Base-by-base conservation (phyloP, 2,113 vertebrate genomes). In the Anoplopoma fimbria region DNA sequence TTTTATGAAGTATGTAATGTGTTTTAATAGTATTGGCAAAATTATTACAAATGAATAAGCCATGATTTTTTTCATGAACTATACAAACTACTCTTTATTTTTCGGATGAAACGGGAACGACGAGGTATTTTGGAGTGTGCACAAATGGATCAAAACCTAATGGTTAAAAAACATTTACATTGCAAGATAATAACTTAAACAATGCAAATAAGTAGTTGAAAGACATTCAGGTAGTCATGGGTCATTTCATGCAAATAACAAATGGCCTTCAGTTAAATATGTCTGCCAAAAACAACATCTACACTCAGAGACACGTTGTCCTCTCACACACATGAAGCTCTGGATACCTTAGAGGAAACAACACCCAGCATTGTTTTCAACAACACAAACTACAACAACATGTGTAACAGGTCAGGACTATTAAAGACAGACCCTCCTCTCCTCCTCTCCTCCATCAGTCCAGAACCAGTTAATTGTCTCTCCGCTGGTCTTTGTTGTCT, bases 401-500 rank as follows among this genome's bases (percentile, higher is more conserved):
- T 94, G 38, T 89, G 87, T 77, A 87, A 89, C 84, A 91, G 42
- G 69, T 77, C 57, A 77, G 75, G 85, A 83, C 89, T 84, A 90
- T 81, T 84, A 58, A 73, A 60, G 29, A 67, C 47, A 73, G 61
- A 45, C 17, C 63, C 19, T 25, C 36, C 36, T 25, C 21, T 1
- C 19, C 21, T 57, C 51, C n/a, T 29, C 61, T 83, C 55, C 80
- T 69, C 36, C 84, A 65, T 83, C 82, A 73, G 62, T 85, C 78
- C 77, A 82, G 53, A 71, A 55, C 1, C n/a, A 86, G 79, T 97
- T 95, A 97, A 92, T 97, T 96, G 12, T 99, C 97, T 89, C 98
- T 99, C 0, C 97, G 95, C 84, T 97, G 95, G 82, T 99, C 97
- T 94, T 98, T 99, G 96, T 98, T 99, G 91, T 98, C 97, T 91